phyloP scores from a whole-genome alignment of 2,797 vertebrate genomes.

The Anabacerthia variegaticeps region DNA sequence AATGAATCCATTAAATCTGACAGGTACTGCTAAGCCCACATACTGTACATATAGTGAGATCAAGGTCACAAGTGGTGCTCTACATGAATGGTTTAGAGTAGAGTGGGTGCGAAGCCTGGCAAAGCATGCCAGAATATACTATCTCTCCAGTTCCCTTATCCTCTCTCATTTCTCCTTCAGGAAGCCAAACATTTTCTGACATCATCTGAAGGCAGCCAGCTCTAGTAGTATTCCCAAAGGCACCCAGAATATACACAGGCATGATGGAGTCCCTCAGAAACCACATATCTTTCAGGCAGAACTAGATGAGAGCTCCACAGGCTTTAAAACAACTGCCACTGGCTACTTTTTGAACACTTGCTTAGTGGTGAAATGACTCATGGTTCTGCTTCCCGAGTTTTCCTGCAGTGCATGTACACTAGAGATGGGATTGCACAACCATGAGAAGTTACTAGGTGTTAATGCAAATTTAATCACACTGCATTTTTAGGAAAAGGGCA shows the following conservation, averaged over 20 bases:
- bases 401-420: not conserved
- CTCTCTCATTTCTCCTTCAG: not conserved
- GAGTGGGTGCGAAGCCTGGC: not conserved
- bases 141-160: not conserved
- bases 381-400: not conserved
- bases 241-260: rapidly evolving
- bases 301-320: not conserved
- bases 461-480: not conserved
- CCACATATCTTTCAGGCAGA: not conserved
- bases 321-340: not conserved
- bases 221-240: not conserved
- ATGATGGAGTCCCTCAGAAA: not conserved
- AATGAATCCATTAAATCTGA: not conserved
- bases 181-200: not conserved
- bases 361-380: not conserved
- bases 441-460: not conserved
- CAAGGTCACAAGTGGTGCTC: not conserved
- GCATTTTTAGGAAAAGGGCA: not conserved
- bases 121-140: not conserved
- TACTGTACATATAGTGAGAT: rapidly evolving
- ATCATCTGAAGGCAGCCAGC: not conserved
- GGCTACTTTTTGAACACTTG: not conserved
- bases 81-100: rapidly evolving
- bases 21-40: not conserved
- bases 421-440: not conserved